Evolutionary conservation across 2,797 vertebrate genomes (phyloP).

Genomic region (Hypotaenidia philippensis): DNA sequence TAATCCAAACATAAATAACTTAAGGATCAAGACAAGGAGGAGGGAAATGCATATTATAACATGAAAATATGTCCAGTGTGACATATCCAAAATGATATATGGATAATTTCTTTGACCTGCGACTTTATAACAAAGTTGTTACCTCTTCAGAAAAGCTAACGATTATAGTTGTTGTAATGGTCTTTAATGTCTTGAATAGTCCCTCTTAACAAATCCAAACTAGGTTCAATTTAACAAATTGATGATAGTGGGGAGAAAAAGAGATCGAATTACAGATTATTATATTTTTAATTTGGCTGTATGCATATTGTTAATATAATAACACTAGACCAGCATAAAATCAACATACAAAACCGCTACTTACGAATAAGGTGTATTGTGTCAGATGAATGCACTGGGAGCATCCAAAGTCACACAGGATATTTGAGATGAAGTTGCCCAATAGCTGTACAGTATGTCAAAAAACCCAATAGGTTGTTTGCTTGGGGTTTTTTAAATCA

Average conservation of each 20-base stretch:
- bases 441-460: background rate
- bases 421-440: background rate
- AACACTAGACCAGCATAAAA: background rate
- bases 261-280: background rate
- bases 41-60: background rate
- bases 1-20: background rate
- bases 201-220: background rate
- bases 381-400: background rate
- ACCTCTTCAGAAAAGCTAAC: background rate
- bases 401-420: fast-evolving
- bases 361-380: background rate
- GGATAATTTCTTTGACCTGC: background rate
- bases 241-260: background rate
- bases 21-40: background rate
- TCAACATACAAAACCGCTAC: background rate
- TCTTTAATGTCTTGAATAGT: background rate
- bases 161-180: background rate
- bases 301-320: background rate
- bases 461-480: background rate
- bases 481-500: fast-evolving
- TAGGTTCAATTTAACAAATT: background rate
- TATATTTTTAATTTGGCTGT: background rate
- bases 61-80: background rate
- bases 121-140: background rate
- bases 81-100: background rate